Conservation (phyloP, 2,888 invertebrate species). For the Callyntrura guangdongensis region DNA sequence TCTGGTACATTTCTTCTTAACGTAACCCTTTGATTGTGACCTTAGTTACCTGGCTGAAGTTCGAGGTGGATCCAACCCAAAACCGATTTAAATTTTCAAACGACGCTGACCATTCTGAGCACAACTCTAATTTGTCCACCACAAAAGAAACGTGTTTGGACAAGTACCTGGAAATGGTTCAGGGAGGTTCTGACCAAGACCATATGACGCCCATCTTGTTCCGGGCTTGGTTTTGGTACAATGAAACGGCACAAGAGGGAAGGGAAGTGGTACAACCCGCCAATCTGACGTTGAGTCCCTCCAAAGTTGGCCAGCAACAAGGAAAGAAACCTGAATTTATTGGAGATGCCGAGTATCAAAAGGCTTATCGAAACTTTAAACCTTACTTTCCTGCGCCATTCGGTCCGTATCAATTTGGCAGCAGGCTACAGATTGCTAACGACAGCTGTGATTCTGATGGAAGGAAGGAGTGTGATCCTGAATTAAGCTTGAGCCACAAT, state of each 20-base stretch:
- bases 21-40: not conserved
- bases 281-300: not conserved
- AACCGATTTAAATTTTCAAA: not conserved
- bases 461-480: conserved; percentile 32
- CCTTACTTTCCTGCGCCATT: conserved; percentile 48
- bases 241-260: conserved; percentile 26
- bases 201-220: not conserved
- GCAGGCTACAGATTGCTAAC: not conserved
- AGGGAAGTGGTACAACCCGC: not conserved
- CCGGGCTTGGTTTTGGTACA: conserved; percentile 46
- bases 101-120: not conserved
- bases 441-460: conserved; percentile 58
- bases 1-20: no score
- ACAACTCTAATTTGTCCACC: not conserved
- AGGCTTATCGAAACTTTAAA: not conserved
- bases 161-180: not conserved
- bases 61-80: not conserved
- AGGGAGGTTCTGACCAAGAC: not conserved
- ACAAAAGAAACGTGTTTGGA: not conserved
- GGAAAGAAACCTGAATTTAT: no score
- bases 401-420: not conserved
- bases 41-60: not conserved
- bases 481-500: not conserved
- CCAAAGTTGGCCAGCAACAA: not conserved
- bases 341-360: no score